phyloP scores from a whole-genome alignment of 1,140 invertebrate genomes.

The Euwallacea fornicatus region DNA sequence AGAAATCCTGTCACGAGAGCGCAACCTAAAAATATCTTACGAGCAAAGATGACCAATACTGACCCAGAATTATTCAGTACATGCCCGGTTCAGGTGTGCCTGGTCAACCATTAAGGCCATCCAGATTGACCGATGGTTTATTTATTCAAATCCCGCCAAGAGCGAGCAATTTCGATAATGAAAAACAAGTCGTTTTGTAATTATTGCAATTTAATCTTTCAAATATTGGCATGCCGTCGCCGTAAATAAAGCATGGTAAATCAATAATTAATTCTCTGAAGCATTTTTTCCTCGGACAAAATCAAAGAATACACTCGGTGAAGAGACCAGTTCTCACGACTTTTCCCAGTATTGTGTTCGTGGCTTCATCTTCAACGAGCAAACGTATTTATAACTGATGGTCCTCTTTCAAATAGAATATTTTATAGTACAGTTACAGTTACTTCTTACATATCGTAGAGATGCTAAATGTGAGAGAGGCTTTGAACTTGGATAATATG shows the following conservation, averaged over 20 bases:
- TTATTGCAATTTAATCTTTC: background rate
- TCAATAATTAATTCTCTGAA: too few relatives aligned
- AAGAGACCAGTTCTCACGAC: background rate
- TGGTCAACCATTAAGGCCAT: background rate
- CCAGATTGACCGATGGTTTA: background rate
- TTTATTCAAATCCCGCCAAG: background rate
- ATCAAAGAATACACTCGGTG: too few relatives aligned
- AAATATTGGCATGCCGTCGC: too few relatives aligned
- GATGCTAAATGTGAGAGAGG: background rate
- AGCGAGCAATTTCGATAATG: background rate
- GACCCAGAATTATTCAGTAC: too few relatives aligned
- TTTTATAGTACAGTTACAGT: conserved; percentile 1
- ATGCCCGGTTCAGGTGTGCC: too few relatives aligned
- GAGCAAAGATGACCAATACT: background rate
- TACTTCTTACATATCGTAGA: background rate
- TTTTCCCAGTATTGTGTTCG: conserved; percentile 2
- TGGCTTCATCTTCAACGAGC: too few relatives aligned
- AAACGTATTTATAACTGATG: background rate
- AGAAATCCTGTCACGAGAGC: too few relatives aligned
- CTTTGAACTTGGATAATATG: too few relatives aligned
- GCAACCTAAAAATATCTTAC: background rate
- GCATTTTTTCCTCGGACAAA: too few relatives aligned
- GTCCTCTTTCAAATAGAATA: conserved; percentile 5
- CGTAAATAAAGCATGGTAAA: too few relatives aligned
- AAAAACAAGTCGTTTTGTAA: conserved; percentile 1